Conservation (phyloP, 1,140 invertebrate genomes). For the Bombus waltoni region DNA sequence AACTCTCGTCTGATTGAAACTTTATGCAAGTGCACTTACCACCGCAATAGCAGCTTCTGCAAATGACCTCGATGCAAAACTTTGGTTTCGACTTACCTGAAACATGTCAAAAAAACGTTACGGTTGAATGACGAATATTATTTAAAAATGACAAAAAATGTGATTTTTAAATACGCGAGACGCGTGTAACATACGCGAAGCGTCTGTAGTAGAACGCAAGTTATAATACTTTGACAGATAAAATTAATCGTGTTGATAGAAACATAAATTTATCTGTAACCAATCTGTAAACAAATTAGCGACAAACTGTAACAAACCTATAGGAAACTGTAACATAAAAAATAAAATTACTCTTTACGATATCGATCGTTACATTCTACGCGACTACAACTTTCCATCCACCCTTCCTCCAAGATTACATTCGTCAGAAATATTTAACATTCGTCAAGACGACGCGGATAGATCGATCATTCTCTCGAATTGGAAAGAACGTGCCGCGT, state of each 20-base stretch:
- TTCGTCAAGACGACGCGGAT: slow-evolving; percentile 15
- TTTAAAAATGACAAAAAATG: background rate
- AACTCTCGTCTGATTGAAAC: background rate
- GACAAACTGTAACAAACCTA: too few species aligned
- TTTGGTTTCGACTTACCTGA: slow-evolving; percentile 54
- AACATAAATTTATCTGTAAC: too few species aligned
- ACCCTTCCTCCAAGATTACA: background rate
- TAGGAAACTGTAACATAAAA: too few species aligned
- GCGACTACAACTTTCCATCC: background rate
- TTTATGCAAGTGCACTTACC: slow-evolving; percentile 41
- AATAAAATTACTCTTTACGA: background rate
- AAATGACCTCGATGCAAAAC: slow-evolving; percentile 5
- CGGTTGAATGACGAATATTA: background rate
- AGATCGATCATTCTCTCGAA: slow-evolving; percentile 44
- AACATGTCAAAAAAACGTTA: slow-evolving; percentile 34
- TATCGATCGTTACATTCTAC: background rate
- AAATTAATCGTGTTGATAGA: too few species aligned
- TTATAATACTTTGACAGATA: too few species aligned
- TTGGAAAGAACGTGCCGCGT: slow-evolving; percentile 21
- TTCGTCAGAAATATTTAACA: slow-evolving; percentile 31
- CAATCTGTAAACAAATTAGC: too few species aligned
- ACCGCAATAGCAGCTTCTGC: background rate
- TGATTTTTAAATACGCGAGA: background rate
- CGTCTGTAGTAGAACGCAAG: too few species aligned
- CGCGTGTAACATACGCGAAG: too few species aligned